Evolutionary conservation across 2,888 invertebrate genomes (phyloP).

Genomic region (Agrotis clavis): DNA sequence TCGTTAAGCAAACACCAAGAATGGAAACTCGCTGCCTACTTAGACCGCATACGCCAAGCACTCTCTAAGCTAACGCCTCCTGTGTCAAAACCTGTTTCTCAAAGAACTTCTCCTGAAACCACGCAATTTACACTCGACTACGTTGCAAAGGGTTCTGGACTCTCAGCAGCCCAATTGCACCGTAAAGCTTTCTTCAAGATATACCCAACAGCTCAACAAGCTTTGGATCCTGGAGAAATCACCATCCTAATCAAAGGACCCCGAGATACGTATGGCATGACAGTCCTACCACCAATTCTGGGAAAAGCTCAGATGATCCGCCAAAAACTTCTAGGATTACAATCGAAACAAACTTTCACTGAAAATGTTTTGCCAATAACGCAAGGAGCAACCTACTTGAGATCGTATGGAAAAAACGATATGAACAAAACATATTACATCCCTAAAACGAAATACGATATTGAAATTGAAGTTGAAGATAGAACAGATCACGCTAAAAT

Average conservation of each 20-base stretch:
- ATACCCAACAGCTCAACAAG: conserved; percentile 90
- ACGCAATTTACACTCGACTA: conserved; percentile 88
- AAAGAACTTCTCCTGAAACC: conserved; percentile 81
- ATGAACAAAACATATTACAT: conserved; percentile 88
- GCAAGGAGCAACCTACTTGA: conserved; percentile 85
- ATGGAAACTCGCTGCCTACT: conserved; percentile 90
- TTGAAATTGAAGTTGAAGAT: conserved; percentile 87
- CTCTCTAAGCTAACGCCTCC: conserved; percentile 84
- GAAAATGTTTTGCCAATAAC: conserved; percentile 85
- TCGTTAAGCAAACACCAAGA: conserved; percentile 89
- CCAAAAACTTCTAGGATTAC: conserved; percentile 84
- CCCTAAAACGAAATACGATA: conserved; percentile 88
- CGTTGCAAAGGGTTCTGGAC: conserved; percentile 92
- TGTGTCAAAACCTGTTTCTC: conserved; percentile 80
- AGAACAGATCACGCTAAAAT: conserved; percentile 89
- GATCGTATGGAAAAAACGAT: conserved; percentile 86
- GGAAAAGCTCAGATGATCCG: conserved; percentile 88
- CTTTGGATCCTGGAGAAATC: conserved; percentile 86
- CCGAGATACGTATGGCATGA: conserved; percentile 85
- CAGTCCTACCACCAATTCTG: conserved; percentile 84
- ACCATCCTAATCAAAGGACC: conserved; percentile 88
- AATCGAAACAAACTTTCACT: conserved; percentile 80
- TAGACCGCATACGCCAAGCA: conserved; percentile 87
- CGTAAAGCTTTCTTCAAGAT: conserved; percentile 91
- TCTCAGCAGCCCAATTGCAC: conserved; percentile 91